phyloP scores from a whole-genome alignment of 30 jellyfish, hydroid and myxozoan species.

The Turritopsis dohrnii region DNA sequence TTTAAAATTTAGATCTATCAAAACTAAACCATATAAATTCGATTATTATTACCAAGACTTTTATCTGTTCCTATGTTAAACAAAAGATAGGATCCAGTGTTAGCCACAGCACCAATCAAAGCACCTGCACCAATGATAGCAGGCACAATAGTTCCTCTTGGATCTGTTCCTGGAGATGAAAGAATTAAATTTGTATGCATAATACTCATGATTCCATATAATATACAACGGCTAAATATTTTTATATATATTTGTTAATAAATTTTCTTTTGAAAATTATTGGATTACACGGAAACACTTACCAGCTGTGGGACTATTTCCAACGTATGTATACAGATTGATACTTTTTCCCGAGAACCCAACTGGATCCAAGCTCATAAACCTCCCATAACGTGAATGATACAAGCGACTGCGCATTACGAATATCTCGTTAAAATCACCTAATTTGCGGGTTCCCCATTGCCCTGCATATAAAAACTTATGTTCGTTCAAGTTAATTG shows the following conservation, averaged over 20 bases:
- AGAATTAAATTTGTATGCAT: neutral
- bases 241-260: too few species aligned
- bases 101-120: constrained; percentile 19
- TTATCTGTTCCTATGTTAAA: neutral
- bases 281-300: neutral
- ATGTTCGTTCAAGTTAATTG: neutral
- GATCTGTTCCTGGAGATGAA: constrained; percentile 9
- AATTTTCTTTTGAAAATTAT: too few species aligned
- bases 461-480: constrained; percentile 17
- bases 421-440: neutral
- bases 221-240: neutral
- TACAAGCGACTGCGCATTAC: constrained; percentile 34
- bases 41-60: neutral
- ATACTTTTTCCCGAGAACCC: constrained; percentile 28
- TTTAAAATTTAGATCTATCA: too few species aligned
- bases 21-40: too few species aligned
- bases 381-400: constrained; percentile 26
- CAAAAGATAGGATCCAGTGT: constrained; percentile 20
- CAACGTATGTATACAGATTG: constrained; percentile 30
- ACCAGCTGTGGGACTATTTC: constrained; percentile 20
- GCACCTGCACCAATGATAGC: constrained; percentile 34
- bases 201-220: neutral
- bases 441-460: constrained; percentile 27
- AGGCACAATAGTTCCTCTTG: constrained; percentile 27
- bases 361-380: constrained; percentile 24